These are phyloP conservation scores for Microcebus jonahi DNA, from an alignment of 2,113 vertebrate species.

Conservation along the genomic window DNA sequence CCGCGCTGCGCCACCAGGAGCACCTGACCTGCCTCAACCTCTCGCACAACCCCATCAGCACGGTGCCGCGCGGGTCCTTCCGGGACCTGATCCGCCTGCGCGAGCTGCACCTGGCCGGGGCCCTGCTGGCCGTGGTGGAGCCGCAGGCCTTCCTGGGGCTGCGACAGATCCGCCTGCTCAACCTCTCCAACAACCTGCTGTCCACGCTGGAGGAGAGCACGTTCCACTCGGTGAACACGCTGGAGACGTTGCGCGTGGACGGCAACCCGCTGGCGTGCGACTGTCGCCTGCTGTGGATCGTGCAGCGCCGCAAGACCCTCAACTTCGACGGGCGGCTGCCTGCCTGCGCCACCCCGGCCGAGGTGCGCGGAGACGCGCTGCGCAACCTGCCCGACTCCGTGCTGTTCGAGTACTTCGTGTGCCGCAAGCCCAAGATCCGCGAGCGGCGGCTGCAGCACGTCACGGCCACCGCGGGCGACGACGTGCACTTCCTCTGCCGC, in stretches of 20 bases:
- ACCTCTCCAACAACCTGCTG: constrained; percentile 94
- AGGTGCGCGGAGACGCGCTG: constrained; percentile 93
- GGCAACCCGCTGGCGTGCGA: constrained; percentile 96
- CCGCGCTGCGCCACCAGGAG: constrained; percentile 92
- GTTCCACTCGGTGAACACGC: constrained; percentile 95
- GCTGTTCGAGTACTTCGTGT: constrained; percentile 97
- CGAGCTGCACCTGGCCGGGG: constrained; percentile 95
- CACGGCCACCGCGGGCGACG: constrained; percentile 90
- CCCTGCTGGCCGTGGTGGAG: constrained; percentile 90
- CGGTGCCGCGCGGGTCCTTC: constrained; percentile 94
- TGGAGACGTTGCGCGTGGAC: constrained; percentile 95
- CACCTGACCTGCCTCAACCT: constrained; percentile 95
- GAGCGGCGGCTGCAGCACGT: constrained; percentile 95
- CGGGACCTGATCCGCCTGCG: constrained; percentile 94
- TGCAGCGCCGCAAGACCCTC: constrained; percentile 95
- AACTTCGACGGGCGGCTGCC: constrained; percentile 94
- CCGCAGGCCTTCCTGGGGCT: constrained; percentile 93
- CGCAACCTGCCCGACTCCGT: constrained; percentile 92
- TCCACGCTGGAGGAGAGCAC: constrained; percentile 94
- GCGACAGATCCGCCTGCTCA: constrained; percentile 94
- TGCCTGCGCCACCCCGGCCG: constrained; percentile 90
- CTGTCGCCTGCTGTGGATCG: constrained; percentile 97
- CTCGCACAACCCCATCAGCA: constrained; percentile 96
- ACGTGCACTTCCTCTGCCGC: constrained; percentile 93
- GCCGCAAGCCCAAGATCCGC: constrained; percentile 95